These are phyloP conservation scores for Hymenopus coronatus DNA, from an alignment of 2,888 invertebrate species.

Conservation along the genomic window DNA sequence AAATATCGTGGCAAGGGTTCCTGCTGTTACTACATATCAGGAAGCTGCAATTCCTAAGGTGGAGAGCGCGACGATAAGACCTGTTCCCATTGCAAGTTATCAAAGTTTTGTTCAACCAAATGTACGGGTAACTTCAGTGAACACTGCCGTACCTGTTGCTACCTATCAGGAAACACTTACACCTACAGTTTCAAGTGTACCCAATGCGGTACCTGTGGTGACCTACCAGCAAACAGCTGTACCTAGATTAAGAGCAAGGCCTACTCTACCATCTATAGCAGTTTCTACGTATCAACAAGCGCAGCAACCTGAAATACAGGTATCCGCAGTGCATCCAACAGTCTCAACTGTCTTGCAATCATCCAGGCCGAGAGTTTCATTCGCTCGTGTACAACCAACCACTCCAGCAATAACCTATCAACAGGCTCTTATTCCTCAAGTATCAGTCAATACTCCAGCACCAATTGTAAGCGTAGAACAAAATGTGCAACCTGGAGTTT, in stretches of 20 bases:
- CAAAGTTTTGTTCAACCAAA: background rate
- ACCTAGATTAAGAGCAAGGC: background rate
- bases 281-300: background rate
- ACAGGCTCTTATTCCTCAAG: background rate
- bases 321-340: background rate
- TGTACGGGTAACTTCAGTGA: background rate
- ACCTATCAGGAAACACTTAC: background rate
- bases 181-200: background rate
- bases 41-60: background rate
- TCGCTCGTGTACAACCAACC: background rate
- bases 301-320: background rate
- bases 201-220: background rate
- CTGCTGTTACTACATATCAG: background rate
- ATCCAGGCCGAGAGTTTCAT: background rate
- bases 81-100: background rate
- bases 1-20: background rate
- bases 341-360: background rate
- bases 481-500: background rate
- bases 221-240: background rate
- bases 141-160: background rate
- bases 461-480: background rate
- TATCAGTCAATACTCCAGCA: background rate
- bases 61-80: background rate
- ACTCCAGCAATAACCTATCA: background rate
- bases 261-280: background rate